Evolutionary conservation across 2,888 invertebrate genomes (phyloP).

Genomic region (Polyommatus iphigenia): DNA sequence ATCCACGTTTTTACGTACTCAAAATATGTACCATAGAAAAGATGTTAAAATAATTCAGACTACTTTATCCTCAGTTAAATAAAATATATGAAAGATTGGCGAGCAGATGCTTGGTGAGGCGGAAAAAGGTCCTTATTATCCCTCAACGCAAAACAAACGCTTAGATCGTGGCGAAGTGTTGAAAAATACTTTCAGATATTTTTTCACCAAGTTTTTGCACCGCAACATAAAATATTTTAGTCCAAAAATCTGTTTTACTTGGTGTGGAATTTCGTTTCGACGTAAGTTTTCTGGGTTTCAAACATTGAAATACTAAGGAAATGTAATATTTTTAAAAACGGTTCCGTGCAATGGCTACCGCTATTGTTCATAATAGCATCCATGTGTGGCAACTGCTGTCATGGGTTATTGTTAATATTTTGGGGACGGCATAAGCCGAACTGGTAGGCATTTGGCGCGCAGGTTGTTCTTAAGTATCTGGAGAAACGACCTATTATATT

Average conservation of each 20-base stretch:
- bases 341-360: no score
- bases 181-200: slow-evolving; percentile 13
- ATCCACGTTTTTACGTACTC: background rate
- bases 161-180: background rate
- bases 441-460: no score
- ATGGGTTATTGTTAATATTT: no score
- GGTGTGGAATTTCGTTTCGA: background rate
- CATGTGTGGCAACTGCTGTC: no score
- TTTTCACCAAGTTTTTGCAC: background rate
- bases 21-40: background rate
- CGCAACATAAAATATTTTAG: background rate
- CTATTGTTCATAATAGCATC: no score
- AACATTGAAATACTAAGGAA: no score
- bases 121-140: slow-evolving; percentile 26
- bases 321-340: no score
- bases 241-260: background rate
- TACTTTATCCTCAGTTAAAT: background rate
- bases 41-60: slow-evolving; percentile 22
- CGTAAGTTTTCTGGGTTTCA: no score
- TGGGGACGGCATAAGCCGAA: no score
- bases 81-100: slow-evolving; percentile 27
- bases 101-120: background rate
- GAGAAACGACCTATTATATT: no score
- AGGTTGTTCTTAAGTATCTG: no score
- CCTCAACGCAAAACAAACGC: slow-evolving; percentile 10